Percentiles rank a stretch among this genome's conserved stretches.
Conservation (phyloP, 2,113 vertebrate species). For the Colinus virginianus region DNA sequence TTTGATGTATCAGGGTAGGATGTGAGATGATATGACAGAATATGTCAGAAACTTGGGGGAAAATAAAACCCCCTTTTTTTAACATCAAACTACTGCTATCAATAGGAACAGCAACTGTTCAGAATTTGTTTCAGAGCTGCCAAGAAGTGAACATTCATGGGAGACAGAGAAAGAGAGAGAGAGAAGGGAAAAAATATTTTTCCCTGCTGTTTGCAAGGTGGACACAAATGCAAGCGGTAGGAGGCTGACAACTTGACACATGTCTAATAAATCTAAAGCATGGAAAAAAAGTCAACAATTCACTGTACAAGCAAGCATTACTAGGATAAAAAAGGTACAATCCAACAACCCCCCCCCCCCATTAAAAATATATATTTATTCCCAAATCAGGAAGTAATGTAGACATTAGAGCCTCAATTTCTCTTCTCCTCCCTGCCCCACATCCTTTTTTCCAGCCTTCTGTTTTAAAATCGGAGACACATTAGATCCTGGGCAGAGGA, state of each 20-base stretch:
- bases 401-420: slow-evolving; percentile 52
- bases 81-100: slow-evolving; percentile 83
- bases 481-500: background rate
- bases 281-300: slow-evolving; percentile 77
- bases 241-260: slow-evolving; percentile 83
- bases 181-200: slow-evolving; percentile 76
- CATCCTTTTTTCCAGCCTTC: background rate
- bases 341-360: slow-evolving; percentile 40
- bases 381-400: slow-evolving; percentile 58
- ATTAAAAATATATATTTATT: slow-evolving; percentile 77
- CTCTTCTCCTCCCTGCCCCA: background rate
- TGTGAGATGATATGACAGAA: slow-evolving; percentile 80
- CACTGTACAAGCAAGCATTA: slow-evolving; percentile 70
- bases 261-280: slow-evolving; percentile 83
- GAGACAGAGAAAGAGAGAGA: slow-evolving; percentile 61
- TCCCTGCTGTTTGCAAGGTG: slow-evolving; percentile 84
- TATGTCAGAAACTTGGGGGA: slow-evolving; percentile 81
- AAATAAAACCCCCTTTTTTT: slow-evolving; percentile 78
- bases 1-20: slow-evolving; percentile 76
- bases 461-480: background rate
- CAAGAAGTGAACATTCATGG: slow-evolving; percentile 79
- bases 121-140: slow-evolving; percentile 84
- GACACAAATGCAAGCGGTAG: slow-evolving; percentile 81
- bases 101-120: slow-evolving; percentile 84
- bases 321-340: slow-evolving; percentile 70